Evolutionary conservation across 2,797 vertebrate species (phyloP).

Genomic region (Vultur gryphus): DNA sequence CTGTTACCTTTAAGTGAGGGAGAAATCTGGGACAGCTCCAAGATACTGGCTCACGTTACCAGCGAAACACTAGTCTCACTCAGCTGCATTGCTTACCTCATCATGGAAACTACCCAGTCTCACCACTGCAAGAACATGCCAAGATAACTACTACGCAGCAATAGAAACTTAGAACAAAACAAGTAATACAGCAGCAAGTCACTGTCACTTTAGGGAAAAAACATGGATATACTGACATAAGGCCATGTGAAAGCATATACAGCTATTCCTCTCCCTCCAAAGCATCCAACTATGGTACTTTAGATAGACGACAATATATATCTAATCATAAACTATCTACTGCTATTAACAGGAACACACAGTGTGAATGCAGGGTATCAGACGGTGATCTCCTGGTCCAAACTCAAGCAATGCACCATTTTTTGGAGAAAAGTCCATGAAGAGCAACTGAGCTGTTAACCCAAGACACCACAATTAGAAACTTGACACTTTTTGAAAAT

Average conservation of each 20-base stretch:
- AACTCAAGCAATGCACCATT: background rate
- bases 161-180: background rate
- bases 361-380: no score
- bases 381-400: no score
- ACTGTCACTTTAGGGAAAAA: background rate
- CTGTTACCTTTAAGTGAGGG: background rate
- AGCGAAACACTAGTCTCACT: background rate
- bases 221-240: background rate
- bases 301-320: background rate
- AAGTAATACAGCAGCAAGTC: background rate
- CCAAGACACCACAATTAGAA: background rate
- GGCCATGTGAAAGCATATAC: background rate
- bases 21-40: background rate
- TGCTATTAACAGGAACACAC: background rate
- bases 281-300: background rate
- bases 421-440: background rate
- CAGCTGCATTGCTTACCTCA: background rate
- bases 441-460: background rate
- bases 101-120: background rate
- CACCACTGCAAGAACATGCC: background rate
- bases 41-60: background rate
- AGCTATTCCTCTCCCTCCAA: background rate
- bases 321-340: background rate
- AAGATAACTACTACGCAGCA: background rate
- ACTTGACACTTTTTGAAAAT: background rate